A percentile compares a stretch with the other conserved stretches of the same genome.
These are phyloP conservation scores for Rhabdophis nuchalis DNA, from an alignment of 2,797 vertebrate species.

Conservation along the genomic window DNA sequence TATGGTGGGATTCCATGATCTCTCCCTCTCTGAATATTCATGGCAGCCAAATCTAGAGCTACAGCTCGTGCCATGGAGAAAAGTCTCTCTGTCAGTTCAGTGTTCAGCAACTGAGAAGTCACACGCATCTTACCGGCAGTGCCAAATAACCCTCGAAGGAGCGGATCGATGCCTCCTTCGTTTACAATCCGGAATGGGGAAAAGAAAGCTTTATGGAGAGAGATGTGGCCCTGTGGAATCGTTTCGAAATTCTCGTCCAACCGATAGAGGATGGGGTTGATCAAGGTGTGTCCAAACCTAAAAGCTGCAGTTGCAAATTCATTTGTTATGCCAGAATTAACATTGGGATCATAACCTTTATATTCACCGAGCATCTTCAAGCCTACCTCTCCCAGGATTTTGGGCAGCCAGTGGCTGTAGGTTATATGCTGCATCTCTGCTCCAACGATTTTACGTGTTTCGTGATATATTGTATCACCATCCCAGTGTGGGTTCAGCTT, in stretches of 20 bases:
- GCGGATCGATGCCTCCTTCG: conserved; percentile 96
- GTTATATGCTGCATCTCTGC: conserved; percentile 98
- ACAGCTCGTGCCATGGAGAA: conserved; percentile 97
- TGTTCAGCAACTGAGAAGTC: conserved; percentile 89
- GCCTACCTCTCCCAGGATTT: conserved; percentile 92
- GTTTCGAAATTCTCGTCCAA: conserved; percentile 89
- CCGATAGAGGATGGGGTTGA: conserved; percentile 91
- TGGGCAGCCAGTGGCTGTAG: conserved; percentile 94
- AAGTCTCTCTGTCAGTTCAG: conserved; percentile 91
- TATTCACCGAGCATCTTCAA: conserved; percentile 87
- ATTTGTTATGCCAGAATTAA: conserved; percentile 89
- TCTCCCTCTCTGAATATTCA: conserved; percentile 95
- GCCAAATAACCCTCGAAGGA: conserved; percentile 91
- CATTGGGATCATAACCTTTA: conserved; percentile 85
- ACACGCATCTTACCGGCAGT: conserved; percentile 95
- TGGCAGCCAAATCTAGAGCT: conserved; percentile 93
- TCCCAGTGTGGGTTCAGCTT: conserved; percentile 97
- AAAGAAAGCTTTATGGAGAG: conserved; percentile 96
- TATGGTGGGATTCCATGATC: conserved; percentile 97
- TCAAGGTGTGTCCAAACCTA: conserved; percentile 95
- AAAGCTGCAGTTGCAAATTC: conserved; percentile 96
- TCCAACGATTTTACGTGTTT: conserved; percentile 93
- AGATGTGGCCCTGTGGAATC: conserved; percentile 88
- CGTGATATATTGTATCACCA: conserved; percentile 95
- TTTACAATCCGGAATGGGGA: conserved; percentile 96